A percentile compares a stretch with the other conserved stretches of the same genome.
These are phyloP conservation scores for Lagocephalus sceleratus DNA, from an alignment of 2,797 vertebrate species.

Conservation along the genomic window DNA sequence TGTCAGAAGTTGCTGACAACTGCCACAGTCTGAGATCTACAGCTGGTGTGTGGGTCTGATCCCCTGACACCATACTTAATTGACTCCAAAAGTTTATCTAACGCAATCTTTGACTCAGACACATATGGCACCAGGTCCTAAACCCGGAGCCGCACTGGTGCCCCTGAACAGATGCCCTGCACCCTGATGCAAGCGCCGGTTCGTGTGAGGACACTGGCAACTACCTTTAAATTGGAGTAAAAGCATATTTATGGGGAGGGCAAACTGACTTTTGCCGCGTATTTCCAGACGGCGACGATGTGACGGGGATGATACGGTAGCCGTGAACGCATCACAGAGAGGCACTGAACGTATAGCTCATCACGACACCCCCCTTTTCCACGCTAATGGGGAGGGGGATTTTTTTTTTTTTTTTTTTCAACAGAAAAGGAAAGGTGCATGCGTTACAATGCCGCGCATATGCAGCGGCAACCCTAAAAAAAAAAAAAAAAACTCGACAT, in stretches of 20 bases:
- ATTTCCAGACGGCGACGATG: neutral
- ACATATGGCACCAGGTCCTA: conserved; percentile 18
- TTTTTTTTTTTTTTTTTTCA: too few relatives aligned
- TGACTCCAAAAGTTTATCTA: conserved; percentile 34
- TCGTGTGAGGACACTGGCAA: conserved; percentile 12
- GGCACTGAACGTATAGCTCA: conserved; percentile 12
- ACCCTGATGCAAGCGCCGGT: conserved; percentile 20
- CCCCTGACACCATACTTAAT: conserved; percentile 27
- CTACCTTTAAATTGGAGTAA: conserved; percentile 19
- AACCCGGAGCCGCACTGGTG: conserved; percentile 23
- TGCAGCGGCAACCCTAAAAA: conserved; percentile 10
- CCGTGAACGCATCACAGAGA: conserved; percentile 15
- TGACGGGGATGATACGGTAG: conserved; percentile 39
- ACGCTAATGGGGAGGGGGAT: neutral
- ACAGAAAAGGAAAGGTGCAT: neutral
- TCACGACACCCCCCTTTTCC: conserved; percentile 2
- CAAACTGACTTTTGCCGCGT: conserved; percentile 24
- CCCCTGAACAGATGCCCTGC: conserved; percentile 28
- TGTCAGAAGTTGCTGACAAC: conserved; percentile 36
- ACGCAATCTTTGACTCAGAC: conserved; percentile 16
- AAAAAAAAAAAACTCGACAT: conserved; percentile 29
- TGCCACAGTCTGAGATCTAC: conserved; percentile 39
- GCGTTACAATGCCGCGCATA: conserved; percentile 1
- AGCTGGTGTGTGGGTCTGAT: conserved; percentile 60
- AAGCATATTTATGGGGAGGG: conserved; percentile 13